Base-by-base conservation (phyloP, 2,888 invertebrate genomes). In the Operophtera brumata region DNA sequence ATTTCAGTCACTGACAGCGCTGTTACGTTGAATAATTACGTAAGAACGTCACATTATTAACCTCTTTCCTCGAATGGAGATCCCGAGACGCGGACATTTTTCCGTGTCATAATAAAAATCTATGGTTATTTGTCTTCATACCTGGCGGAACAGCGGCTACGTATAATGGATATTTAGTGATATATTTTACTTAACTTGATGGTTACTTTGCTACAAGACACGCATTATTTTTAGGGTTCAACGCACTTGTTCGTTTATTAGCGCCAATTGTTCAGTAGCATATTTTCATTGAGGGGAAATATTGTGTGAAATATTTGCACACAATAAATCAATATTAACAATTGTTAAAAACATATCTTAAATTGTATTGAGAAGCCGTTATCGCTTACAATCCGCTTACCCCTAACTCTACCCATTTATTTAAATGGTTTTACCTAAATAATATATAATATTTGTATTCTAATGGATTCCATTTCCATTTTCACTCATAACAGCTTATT, bases 41-140 rank as follows among this genome's bases (percentile, higher is more conserved):
- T 54, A 67, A 70, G 72, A 69, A 62, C 58, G 43, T 56, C 61
- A 67, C 68, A 71, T 69, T 77, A 75, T 74, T 69, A 75, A 67
- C 69, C 61, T 66, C 53, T 63, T 66, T 49, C 59, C 30, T 53
- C 57, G 35, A 32, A 43, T 47, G 50, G 47, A 60, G 61, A 47
- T 62, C 57, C 47, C 55, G 42, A 35, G 49, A 53, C 53, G 46
- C 48, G 35, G 55, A 39, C 50, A 62, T 68, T 70, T 65, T 66
- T 69, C 57, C 36, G 43, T 45, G 63, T 66, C 65, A 61, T 71
- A 69, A 73, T 73, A 70, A 67, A 70, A 69, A 69, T 69, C 45
- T 64, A 65, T 53, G 42, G 55, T 49, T 47, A 69, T 69, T 66
- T 63, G 52, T 69, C 54, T 60, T 26, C 13, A 40, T 39, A 35